These are phyloP conservation scores for Macrotrachela quadricornifera DNA, from an alignment of 1,140 invertebrate species.

Conservation along the genomic window DNA sequence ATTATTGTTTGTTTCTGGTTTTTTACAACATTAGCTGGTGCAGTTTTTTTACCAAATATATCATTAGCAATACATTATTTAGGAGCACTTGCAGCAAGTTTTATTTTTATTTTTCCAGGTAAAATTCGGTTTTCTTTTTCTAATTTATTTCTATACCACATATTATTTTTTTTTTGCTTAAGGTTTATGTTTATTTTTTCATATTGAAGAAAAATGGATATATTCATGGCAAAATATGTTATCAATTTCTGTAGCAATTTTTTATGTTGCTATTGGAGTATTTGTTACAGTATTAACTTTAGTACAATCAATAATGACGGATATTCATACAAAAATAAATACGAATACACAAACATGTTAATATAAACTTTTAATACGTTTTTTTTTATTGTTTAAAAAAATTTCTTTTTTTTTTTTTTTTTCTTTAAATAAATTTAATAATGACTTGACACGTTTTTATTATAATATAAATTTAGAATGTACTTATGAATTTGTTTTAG, in stretches of 20 bases:
- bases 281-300: slow-evolving; percentile 41
- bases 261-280: slow-evolving; percentile 35
- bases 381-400: too few relatives aligned
- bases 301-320: slow-evolving; percentile 26
- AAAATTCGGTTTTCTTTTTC: slow-evolving; percentile 7
- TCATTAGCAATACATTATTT: slow-evolving; percentile 43
- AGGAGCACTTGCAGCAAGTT: slow-evolving; percentile 42
- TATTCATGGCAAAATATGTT: slow-evolving; percentile 1
- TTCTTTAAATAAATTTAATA: too few relatives aligned
- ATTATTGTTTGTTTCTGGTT: slow-evolving; percentile 41
- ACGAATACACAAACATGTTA: too few relatives aligned
- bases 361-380: too few relatives aligned
- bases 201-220: slow-evolving; percentile 17
- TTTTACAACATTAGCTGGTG: slow-evolving; percentile 34
- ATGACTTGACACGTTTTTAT: too few relatives aligned
- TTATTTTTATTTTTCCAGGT: slow-evolving; percentile 46
- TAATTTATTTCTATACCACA: too few relatives aligned
- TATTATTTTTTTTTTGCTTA: slow-evolving; percentile 8
- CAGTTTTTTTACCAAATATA: slow-evolving; percentile 44
- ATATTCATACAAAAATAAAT: neutral
- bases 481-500: too few relatives aligned
- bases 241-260: slow-evolving; percentile 19
- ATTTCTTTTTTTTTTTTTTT: too few relatives aligned
- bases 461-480: too few relatives aligned
- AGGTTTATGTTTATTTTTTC: slow-evolving; percentile 39